Evolutionary conservation across 2,888 invertebrate genomes (phyloP).

Genomic region (Euphydryas editha): DNA sequence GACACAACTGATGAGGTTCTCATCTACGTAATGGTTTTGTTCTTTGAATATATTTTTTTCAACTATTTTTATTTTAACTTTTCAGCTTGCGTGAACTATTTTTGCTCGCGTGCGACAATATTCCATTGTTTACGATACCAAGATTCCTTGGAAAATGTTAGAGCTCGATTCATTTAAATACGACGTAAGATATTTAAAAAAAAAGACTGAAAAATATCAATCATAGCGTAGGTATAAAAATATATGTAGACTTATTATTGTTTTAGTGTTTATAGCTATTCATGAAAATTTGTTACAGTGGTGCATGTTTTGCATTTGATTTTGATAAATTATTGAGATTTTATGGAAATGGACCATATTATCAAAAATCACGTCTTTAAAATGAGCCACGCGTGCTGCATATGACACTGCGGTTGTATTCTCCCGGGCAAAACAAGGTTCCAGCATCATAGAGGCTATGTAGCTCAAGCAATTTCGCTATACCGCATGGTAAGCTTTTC

Average conservation of each 20-base stretch:
- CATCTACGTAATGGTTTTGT: constrained; percentile 10
- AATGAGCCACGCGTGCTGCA: constrained; percentile 23
- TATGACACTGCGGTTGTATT: constrained; percentile 24
- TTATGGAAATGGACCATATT: neutral
- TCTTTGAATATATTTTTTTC: constrained; percentile 16
- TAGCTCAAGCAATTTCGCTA: constrained; percentile 21
- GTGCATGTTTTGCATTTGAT: neutral
- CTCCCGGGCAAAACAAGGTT: constrained; percentile 24
- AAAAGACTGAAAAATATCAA: neutral
- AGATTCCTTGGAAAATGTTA: neutral
- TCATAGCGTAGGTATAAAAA: no score
- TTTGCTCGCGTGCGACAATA: neutral
- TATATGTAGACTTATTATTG: no score
- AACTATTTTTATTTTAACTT: neutral
- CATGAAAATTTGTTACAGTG: no score
- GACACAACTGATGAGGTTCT: neutral
- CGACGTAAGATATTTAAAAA: neutral
- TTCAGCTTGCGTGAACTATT: constrained; percentile 12
- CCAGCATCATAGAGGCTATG: constrained; percentile 14
- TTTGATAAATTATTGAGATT: neutral
- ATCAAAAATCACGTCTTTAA: constrained; percentile 19
- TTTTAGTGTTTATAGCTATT: no score
- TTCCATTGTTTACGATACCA: constrained; percentile 6
- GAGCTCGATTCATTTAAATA: constrained; percentile 1
- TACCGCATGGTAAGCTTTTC: constrained; percentile 2